phyloP scores from a whole-genome alignment of 2,888 invertebrate species.

The Netelia inedita region DNA sequence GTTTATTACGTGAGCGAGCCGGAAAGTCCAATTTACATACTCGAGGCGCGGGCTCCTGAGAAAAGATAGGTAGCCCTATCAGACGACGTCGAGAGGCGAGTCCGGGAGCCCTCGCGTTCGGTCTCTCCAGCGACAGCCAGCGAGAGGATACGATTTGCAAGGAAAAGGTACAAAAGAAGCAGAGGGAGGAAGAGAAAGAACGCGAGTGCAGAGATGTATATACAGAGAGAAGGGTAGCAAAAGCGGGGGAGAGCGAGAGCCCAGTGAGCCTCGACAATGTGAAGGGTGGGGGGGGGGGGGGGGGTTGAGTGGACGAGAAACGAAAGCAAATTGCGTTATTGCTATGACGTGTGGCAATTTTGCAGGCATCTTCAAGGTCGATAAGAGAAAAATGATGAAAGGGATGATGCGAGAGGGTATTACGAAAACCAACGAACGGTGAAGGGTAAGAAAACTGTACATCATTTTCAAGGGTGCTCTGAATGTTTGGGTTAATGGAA shows the following conservation, averaged over 20 bases:
- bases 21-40: conserved; percentile 74
- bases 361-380: conserved; percentile 64
- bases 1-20: conserved; percentile 74
- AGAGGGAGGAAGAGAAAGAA: conserved; percentile 26
- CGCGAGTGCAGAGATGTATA: conserved; percentile 37
- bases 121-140: conserved; percentile 46
- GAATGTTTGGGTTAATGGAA: too few relatives aligned
- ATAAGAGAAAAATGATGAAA: conserved; percentile 40
- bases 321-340: conserved; percentile 70
- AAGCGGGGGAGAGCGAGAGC: conserved; percentile 55
- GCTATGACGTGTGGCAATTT: conserved; percentile 64
- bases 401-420: conserved; percentile 19
- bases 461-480: too few relatives aligned
- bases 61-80: conserved; percentile 52
- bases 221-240: conserved; percentile 22
- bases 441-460: too few relatives aligned
- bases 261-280: conserved; percentile 60
- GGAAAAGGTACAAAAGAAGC: conserved; percentile 47
- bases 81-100: conserved; percentile 48
- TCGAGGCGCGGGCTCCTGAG: conserved; percentile 56
- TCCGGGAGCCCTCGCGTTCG: conserved; percentile 45
- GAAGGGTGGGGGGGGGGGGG: conserved; percentile 27
- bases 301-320: conserved; percentile 63
- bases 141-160: conserved; percentile 70
- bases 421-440: background rate